Evolutionary conservation across 2,797 vertebrate genomes (phyloP), one percentile per base, ranked within the genome.

Genomic region (Pogoniulus pusillus): DNA sequence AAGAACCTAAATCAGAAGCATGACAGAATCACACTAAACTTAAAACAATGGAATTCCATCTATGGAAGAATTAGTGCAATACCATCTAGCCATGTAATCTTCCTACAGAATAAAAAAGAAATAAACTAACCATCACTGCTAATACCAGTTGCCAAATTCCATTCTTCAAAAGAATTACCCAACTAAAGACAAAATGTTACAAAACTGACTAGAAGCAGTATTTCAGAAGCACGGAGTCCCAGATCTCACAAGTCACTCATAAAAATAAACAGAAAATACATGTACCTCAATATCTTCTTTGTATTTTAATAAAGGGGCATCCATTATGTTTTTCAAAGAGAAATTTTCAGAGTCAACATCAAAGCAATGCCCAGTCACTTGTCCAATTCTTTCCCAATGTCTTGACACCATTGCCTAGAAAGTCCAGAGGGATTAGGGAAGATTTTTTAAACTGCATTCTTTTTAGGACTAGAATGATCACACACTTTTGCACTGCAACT

Each of bases 271-370:
- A 78, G 20, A 79, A 79, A 62, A 72, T 32, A n/a, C 8, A 47
- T 7, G 27, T 95, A 98, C 98, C 98, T 98, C 98, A 30, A 98
- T 97, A 89, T 98, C 98, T 63, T 98, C 98, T 91, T 98, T 98
- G 89, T 96, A 69, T 30, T 97, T 95, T 35, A 98, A 95, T 88
- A 98, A 97, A 6, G 98, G 97, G 12, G 97, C 98, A 94, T 98
- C 97, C 97, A 98, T 97, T 91, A 98, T 80, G 30, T 97, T 97
- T 74, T 96, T 97, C 83, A 98, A 96, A 84, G 93, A 83, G 32
- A 98, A 98, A 82, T 91, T 97, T 73, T 97, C 98, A 8, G 97
- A 98, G 2, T 97, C 96, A 94, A 98, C 96, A 64, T 98, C 97
- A 93, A 98, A 98, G 17, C 26, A 95, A 92, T 98, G 98, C 5